Evolutionary conservation across 2,113 vertebrate genomes (phyloP).

Genomic region (Cochlearius cochlearius): DNA sequence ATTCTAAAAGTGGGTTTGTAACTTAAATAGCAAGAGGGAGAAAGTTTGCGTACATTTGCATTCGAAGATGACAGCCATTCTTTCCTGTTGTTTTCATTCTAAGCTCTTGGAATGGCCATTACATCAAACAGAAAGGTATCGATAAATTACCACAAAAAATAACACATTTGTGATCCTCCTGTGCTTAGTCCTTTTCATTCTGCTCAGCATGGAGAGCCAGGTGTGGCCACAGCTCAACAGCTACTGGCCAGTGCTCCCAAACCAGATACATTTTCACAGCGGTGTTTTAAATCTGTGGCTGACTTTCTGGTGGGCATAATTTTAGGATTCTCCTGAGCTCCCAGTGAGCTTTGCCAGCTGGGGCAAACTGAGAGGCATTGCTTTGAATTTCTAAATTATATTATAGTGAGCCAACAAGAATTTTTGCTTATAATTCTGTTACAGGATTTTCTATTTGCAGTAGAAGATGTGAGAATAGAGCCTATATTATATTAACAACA

Average conservation of each 20-base stretch:
- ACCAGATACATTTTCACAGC: not conserved
- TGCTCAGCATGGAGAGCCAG: not conserved
- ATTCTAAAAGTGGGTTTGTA: not conserved
- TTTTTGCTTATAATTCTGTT: not conserved
- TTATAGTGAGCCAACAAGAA: not conserved
- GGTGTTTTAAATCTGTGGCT: not conserved
- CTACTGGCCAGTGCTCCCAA: not conserved
- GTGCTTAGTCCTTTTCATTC: not conserved
- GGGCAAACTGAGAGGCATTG: not conserved
- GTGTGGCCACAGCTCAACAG: not conserved
- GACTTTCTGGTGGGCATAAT: not conserved
- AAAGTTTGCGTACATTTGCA: not conserved
- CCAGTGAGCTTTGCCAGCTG: not conserved
- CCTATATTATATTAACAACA: too few species aligned
- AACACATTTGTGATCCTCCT: not conserved
- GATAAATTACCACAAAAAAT: not conserved
- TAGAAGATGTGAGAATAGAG: not conserved
- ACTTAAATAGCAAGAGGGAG: not conserved
- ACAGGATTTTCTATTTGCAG: not conserved
- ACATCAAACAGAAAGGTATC: not conserved
- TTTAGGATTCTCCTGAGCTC: not conserved
- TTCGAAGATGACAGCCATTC: not conserved
- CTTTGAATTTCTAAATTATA: not conserved
- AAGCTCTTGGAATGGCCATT: not conserved
- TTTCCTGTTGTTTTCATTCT: not conserved